phyloP scores from a whole-genome alignment of 2,113 vertebrate species.

The Oreochromis spilurus region DNA sequence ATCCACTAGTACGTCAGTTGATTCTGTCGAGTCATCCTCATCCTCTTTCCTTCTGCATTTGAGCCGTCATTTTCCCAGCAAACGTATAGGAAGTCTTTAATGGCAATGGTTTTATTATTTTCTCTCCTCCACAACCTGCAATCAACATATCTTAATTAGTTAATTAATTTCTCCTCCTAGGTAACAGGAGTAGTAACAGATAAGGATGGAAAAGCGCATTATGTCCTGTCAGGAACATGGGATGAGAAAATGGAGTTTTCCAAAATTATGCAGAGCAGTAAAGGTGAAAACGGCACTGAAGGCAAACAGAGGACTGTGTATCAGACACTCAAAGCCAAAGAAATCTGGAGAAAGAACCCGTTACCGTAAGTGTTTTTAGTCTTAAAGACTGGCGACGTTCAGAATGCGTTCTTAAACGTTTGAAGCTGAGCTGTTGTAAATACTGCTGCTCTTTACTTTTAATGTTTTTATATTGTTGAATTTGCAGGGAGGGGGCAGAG shows the following conservation, averaged over 20 bases:
- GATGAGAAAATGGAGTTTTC: constrained; percentile 97
- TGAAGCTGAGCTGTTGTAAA: background rate
- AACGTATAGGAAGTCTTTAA: background rate
- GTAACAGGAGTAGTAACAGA: constrained; percentile 93
- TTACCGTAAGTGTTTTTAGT: constrained; percentile 80
- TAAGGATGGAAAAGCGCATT: constrained; percentile 86
- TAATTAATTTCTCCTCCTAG: constrained; percentile 54
- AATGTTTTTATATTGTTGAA: background rate
- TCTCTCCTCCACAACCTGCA: background rate
- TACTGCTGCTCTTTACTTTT: background rate
- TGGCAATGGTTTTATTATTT: background rate
- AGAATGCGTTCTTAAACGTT: background rate
- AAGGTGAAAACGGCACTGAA: constrained; percentile 83
- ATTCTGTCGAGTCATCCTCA: background rate
- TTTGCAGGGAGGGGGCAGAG: constrained; percentile 84
- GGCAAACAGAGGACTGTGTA: constrained; percentile 80
- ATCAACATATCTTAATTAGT: background rate
- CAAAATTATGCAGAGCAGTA: constrained; percentile 73
- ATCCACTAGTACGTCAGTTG: background rate
- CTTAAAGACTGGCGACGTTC: background rate
- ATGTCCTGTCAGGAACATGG: constrained; percentile 89
- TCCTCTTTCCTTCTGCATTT: background rate
- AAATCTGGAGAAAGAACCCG: constrained; percentile 90
- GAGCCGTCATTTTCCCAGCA: background rate
- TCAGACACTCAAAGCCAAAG: constrained; percentile 80